Conservation (phyloP, 2,113 vertebrate genomes). For the Erythrocercus mccallii region DNA sequence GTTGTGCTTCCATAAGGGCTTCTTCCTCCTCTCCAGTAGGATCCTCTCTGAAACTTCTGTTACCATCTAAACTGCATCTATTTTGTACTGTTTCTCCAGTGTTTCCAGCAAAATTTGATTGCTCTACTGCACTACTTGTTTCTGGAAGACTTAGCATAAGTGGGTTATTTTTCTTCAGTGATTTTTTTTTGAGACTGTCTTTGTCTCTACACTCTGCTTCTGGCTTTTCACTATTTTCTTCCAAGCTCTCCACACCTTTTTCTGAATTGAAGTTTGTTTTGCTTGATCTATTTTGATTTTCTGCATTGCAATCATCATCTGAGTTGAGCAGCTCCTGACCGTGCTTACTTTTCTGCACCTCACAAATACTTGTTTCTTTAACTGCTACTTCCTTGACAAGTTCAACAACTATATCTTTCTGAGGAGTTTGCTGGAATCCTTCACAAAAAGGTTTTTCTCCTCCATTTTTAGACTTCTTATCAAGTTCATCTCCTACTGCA, state of each 20-base stretch:
- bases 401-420: not conserved
- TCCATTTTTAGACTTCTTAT: constrained; percentile 4
- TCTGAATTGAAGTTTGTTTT: not conserved
- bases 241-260: not conserved
- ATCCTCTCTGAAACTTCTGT: constrained; percentile 28
- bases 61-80: constrained; percentile 10
- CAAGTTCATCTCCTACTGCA: not conserved
- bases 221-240: not conserved
- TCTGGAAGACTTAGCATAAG: constrained; percentile 10
- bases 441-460: not conserved
- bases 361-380: not conserved
- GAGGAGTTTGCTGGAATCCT: not conserved
- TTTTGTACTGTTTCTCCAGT: not conserved
- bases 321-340: not conserved
- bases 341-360: not conserved
- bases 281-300: not conserved
- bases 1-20: constrained; percentile 59
- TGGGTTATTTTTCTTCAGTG: not conserved
- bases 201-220: not conserved
- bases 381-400: not conserved
- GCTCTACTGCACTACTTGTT: constrained; percentile 25
- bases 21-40: constrained; percentile 45
- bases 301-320: not conserved
- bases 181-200: not conserved
- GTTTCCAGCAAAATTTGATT: not conserved